phyloP scores from a whole-genome alignment of 35 echinoderm and acorn worm genomes.

The Hemicentrotus pulcherrimus region DNA sequence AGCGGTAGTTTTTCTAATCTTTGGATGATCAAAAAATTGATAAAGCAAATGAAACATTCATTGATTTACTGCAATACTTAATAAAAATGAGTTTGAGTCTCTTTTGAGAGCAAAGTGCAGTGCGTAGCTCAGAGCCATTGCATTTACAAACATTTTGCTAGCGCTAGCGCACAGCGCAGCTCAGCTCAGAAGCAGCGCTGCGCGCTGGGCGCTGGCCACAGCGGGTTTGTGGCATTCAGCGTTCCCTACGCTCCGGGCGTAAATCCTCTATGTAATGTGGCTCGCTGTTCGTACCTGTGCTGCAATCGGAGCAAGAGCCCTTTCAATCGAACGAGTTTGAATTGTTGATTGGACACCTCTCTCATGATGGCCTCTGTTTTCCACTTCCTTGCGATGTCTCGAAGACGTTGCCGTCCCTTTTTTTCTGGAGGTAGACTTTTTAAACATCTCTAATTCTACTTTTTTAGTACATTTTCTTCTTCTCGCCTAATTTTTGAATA shows the following conservation, averaged over 20 bases:
- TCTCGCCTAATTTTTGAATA: too few relatives aligned
- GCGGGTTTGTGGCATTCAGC: too few relatives aligned
- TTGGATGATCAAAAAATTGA: too few relatives aligned
- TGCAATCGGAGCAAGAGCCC: constrained; percentile 76
- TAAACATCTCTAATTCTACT: not conserved
- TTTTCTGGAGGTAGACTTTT: not conserved
- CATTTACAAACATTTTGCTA: not conserved
- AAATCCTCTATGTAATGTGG: not conserved
- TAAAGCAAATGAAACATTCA: not conserved
- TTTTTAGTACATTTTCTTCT: not conserved
- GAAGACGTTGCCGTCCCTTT: not conserved
- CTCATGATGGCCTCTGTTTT: constrained; percentile 30
- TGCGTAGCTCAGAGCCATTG: not conserved
- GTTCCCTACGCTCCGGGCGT: not conserved
- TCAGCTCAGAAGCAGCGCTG: not conserved
- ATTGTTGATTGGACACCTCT: constrained; percentile 59
- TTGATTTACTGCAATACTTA: not conserved
- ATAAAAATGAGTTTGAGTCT: not conserved
- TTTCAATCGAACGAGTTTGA: constrained; percentile 79
- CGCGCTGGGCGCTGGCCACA: not conserved
- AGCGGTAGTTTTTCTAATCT: too few relatives aligned
- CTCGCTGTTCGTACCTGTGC: constrained; percentile 63
- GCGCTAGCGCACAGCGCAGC: not conserved
- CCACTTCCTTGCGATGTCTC: not conserved
- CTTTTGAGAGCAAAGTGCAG: too few relatives aligned